Conservation (phyloP, 2,888 invertebrate genomes). For the Phorcus lineatus region DNA sequence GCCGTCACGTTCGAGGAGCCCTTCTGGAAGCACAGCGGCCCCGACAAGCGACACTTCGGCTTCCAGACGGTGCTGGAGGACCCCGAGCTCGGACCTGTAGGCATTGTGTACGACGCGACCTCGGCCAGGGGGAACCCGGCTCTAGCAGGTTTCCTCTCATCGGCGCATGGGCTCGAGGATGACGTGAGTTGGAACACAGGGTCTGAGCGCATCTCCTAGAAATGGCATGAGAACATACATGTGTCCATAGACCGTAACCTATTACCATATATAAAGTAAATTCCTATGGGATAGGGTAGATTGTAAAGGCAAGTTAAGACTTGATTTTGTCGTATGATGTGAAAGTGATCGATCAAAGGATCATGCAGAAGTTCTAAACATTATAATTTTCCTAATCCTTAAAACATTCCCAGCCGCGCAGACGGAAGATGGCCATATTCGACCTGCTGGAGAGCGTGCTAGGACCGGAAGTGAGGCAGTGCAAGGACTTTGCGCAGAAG, state of each 20-base stretch:
- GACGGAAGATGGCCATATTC: conserved; percentile 72
- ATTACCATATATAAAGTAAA: too few relatives aligned
- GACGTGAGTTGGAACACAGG: conserved; percentile 31
- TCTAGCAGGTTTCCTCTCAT: conserved; percentile 72
- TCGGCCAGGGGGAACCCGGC: conserved; percentile 71
- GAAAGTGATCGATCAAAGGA: too few relatives aligned
- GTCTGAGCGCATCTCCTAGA: not conserved
- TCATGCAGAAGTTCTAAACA: not conserved
- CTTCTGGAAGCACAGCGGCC: conserved; percentile 64
- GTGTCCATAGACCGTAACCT: too few relatives aligned
- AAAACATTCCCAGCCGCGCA: conserved; percentile 53
- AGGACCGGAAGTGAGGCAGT: conserved; percentile 65
- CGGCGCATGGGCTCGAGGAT: conserved; percentile 36
- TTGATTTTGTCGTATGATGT: too few relatives aligned
- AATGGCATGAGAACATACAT: too few relatives aligned
- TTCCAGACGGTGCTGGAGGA: conserved; percentile 52
- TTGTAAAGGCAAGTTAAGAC: too few relatives aligned
- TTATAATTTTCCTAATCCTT: too few relatives aligned
- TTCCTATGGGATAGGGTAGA: too few relatives aligned
- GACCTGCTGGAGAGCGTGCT: conserved; percentile 71
- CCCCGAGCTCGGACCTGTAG: conserved; percentile 64
- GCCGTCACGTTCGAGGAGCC: conserved; percentile 66
- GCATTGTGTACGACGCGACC: conserved; percentile 71
- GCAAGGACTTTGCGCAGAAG: conserved; percentile 71
- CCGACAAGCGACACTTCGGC: conserved; percentile 66